phyloP scores from a whole-genome alignment of 2,797 vertebrate genomes.

The Acestrorhynchus altus region DNA sequence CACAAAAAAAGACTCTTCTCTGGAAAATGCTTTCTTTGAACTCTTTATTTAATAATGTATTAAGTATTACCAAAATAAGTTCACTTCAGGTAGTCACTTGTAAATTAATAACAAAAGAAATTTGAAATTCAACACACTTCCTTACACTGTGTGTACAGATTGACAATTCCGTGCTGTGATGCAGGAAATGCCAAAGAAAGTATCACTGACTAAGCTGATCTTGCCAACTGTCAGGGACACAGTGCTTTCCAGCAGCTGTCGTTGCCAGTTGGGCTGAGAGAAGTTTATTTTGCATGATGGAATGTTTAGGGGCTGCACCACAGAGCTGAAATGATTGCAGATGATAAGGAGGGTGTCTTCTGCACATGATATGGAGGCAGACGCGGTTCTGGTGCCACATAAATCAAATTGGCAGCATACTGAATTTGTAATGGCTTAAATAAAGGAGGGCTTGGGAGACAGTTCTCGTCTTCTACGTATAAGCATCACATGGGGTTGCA shows the following conservation, averaged over 20 bases:
- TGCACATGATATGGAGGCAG: slow-evolving; percentile 77
- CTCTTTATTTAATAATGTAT: too few relatives aligned
- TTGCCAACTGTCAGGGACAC: slow-evolving; percentile 50
- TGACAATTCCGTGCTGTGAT: neutral
- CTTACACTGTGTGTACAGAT: neutral
- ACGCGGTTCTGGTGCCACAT: slow-evolving; percentile 76
- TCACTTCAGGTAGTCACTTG: neutral
- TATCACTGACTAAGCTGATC: slow-evolving; percentile 8
- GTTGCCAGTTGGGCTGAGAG: slow-evolving; percentile 61
- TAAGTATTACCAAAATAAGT: neutral
- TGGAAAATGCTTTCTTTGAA: too few relatives aligned
- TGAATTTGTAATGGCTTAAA: slow-evolving; percentile 80
- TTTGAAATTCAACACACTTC: neutral
- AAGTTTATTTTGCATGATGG: slow-evolving; percentile 75
- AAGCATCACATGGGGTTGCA: slow-evolving; percentile 70
- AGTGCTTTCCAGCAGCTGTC: slow-evolving; percentile 68
- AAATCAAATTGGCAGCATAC: slow-evolving; percentile 83
- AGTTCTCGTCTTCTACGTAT: slow-evolving; percentile 55
- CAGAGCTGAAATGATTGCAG: slow-evolving; percentile 77
- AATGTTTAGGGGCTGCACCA: slow-evolving; percentile 74
- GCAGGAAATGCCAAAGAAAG: slow-evolving; percentile 11
- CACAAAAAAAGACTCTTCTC: too few relatives aligned
- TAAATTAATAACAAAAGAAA: neutral
- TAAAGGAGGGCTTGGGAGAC: slow-evolving; percentile 63
- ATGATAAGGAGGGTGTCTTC: slow-evolving; percentile 80